Evolutionary conservation across 2,113 vertebrate genomes (phyloP).

Genomic region (Hippolais icterina): DNA sequence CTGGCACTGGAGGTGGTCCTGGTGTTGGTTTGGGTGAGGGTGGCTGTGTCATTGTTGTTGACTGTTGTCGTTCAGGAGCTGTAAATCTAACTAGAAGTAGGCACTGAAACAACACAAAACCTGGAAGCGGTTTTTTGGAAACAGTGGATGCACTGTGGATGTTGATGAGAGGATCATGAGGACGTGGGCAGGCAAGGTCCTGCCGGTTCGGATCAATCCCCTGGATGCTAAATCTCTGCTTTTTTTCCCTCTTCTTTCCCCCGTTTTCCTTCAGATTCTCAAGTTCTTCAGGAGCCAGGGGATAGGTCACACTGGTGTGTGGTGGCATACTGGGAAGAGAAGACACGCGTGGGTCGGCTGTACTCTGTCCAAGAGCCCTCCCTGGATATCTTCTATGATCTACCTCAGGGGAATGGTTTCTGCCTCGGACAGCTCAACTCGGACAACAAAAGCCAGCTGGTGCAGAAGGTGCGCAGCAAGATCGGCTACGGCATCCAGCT

Average conservation of each 20-base stretch:
- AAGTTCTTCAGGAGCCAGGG: slow-evolving; percentile 91
- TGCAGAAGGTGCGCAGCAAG: slow-evolving; percentile 96
- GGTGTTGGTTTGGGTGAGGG: background rate
- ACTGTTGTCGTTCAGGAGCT: background rate
- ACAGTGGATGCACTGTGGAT: rapidly evolving
- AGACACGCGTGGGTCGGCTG: slow-evolving; percentile 93
- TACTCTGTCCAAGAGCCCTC: slow-evolving; percentile 98
- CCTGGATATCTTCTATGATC: slow-evolving; percentile 99
- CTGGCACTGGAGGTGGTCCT: background rate
- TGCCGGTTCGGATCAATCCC: rapidly evolving
- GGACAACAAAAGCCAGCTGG: slow-evolving; percentile 95
- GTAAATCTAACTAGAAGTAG: background rate
- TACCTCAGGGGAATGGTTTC: slow-evolving; percentile 99
- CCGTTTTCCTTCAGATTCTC: slow-evolving; percentile 81
- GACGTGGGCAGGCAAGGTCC: rapidly evolving
- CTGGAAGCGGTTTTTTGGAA: background rate
- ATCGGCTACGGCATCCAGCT: slow-evolving; percentile 98
- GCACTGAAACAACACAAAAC: background rate
- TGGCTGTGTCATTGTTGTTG: rapidly evolving
- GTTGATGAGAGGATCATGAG: rapidly evolving
- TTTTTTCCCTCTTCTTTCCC: too few species aligned
- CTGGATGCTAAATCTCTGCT: background rate
- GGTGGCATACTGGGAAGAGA: slow-evolving; percentile 99
- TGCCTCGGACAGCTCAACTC: slow-evolving; percentile 97
- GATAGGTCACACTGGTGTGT: slow-evolving; percentile 96